Evolutionary conservation across 2,113 vertebrate genomes (phyloP).

Genomic region (Pagrus major): DNA sequence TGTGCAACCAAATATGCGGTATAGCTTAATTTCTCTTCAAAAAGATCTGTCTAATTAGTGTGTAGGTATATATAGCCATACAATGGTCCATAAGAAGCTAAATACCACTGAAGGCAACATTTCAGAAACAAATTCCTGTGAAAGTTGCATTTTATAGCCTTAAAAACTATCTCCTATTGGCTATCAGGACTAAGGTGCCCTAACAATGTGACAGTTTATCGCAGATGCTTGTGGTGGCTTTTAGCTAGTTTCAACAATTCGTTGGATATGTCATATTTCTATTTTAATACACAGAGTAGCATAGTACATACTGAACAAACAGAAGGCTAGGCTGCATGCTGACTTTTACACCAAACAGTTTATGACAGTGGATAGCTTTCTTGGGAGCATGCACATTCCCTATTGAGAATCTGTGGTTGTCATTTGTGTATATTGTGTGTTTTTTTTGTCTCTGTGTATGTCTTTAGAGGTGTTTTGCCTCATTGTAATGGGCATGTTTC

Average conservation of each 20-base stretch:
- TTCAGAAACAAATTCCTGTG: background rate
- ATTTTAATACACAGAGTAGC: background rate
- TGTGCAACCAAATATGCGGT: background rate
- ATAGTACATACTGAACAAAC: background rate
- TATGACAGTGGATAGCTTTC: background rate
- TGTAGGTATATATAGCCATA: background rate
- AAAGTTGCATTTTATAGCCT: background rate
- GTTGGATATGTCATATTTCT: background rate
- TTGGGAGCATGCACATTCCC: constrained; percentile 10
- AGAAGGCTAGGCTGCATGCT: background rate
- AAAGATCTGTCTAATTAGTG: background rate
- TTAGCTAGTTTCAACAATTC: background rate
- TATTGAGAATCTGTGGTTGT: background rate
- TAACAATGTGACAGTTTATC: background rate
- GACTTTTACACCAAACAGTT: constrained; percentile 19
- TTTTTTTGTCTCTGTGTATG: constrained; percentile 14
- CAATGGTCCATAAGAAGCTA: background rate
- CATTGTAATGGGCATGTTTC: background rate
- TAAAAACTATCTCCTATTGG: background rate
- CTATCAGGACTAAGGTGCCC: background rate
- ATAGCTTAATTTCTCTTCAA: background rate
- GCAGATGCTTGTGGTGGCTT: constrained; percentile 1
- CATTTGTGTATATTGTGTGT: background rate
- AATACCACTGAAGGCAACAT: background rate
- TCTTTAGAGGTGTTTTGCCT: constrained; percentile 10